These are phyloP conservation scores for Apotomis capreana DNA, from an alignment of 2,888 invertebrate genomes.

Conservation along the genomic window DNA sequence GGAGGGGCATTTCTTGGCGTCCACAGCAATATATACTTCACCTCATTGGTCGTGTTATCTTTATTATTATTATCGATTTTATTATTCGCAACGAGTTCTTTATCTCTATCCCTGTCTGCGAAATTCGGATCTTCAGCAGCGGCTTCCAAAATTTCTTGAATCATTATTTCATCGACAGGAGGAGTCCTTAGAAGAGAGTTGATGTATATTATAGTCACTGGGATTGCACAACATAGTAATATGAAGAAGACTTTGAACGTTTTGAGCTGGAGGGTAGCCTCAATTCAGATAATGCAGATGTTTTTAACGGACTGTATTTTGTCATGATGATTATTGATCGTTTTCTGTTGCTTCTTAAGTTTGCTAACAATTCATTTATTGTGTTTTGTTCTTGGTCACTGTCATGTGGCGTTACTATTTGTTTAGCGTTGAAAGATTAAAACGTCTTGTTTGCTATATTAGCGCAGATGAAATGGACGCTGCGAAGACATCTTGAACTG, in stretches of 20 bases:
- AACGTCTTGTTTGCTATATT: not conserved
- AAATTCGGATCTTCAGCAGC: constrained; percentile 11
- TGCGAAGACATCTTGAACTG: not conserved
- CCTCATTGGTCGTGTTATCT: not conserved
- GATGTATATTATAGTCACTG: constrained; percentile 19
- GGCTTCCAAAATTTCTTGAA: constrained; percentile 10
- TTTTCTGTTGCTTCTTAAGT: not conserved
- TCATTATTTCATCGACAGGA: constrained; percentile 6
- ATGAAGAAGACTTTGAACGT: constrained; percentile 17
- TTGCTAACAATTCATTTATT: too few species aligned
- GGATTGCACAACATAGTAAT: constrained; percentile 23
- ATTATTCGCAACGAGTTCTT: not conserved
- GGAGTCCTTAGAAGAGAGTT: not conserved
- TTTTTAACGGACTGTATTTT: not conserved
- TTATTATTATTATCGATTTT: not conserved
- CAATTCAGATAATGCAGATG: not conserved
- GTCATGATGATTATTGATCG: not conserved
- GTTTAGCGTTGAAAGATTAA: not conserved
- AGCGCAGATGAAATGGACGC: not conserved
- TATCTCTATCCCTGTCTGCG: not conserved
- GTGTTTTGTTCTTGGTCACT: not conserved
- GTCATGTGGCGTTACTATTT: not conserved
- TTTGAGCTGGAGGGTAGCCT: not conserved
- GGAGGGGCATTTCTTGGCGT: constrained; percentile 37
- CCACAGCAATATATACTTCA: constrained; percentile 44